These are phyloP conservation scores for Eupithecia abbreviata DNA, from an alignment of 2,888 invertebrate genomes.

Conservation along the genomic window DNA sequence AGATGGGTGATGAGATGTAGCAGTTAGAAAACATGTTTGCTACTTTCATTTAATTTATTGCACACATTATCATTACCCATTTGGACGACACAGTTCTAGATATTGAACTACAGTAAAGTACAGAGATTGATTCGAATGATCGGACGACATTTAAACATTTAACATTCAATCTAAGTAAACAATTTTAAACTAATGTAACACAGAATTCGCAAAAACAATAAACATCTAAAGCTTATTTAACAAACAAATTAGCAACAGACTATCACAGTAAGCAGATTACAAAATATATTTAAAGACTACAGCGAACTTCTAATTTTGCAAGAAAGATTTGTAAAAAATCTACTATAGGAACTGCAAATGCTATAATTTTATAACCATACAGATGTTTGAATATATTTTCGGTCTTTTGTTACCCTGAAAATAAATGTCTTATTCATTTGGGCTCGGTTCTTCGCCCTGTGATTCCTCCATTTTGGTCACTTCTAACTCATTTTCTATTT, in stretches of 20 bases:
- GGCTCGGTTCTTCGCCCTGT: constrained; percentile 2
- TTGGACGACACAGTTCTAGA: constrained; percentile 37
- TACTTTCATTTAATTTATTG: constrained; percentile 56
- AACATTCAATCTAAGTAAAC: constrained; percentile 1
- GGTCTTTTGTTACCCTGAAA: background rate
- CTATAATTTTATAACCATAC: background rate
- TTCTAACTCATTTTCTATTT: constrained; percentile 20
- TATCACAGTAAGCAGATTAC: constrained; percentile 40
- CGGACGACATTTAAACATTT: background rate
- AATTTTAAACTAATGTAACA: constrained; percentile 2
- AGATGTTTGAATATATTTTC: background rate
- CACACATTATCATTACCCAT: constrained; percentile 70
- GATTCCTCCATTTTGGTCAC: constrained; percentile 26
- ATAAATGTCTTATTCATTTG: constrained; percentile 11
- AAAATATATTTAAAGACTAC: background rate
- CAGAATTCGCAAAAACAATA: constrained; percentile 4
- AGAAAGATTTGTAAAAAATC: constrained; percentile 25
- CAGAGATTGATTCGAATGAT: constrained; percentile 14
- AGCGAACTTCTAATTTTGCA: constrained; percentile 1
- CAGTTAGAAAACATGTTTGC: constrained; percentile 20
- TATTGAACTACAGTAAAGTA: constrained; percentile 2
- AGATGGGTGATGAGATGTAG: constrained; percentile 45
- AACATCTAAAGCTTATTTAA: constrained; percentile 8
- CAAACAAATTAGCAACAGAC: constrained; percentile 20
- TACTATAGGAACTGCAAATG: constrained; percentile 19